These are phyloP conservation scores for Flabesymbios commensalis DNA, from an alignment of 2,888 invertebrate species.

Conservation along the genomic window DNA sequence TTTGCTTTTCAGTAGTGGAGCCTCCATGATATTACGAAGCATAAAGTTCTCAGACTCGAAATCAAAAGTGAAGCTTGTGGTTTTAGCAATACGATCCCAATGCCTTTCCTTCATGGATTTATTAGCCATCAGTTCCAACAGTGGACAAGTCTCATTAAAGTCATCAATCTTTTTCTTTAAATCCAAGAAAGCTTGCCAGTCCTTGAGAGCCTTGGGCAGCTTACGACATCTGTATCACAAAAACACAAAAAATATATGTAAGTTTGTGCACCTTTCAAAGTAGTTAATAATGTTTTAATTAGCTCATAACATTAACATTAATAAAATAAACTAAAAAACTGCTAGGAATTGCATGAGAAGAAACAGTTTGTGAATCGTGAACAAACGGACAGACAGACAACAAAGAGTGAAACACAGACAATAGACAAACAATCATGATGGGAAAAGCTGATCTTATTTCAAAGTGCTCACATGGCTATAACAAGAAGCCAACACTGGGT, in stretches of 20 bases:
- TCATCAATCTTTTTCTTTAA: conserved; percentile 87
- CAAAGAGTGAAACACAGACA: too few species aligned
- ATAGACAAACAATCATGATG: too few species aligned
- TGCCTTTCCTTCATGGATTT: conserved; percentile 83
- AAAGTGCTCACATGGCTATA: too few species aligned
- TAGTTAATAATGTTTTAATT: background rate
- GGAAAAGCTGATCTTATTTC: too few species aligned
- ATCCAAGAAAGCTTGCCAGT: conserved; percentile 85
- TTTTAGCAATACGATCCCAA: conserved; percentile 71
- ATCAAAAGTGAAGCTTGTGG: conserved; percentile 73
- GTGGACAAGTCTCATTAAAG: conserved; percentile 84
- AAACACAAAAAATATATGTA: background rate
- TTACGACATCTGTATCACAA: conserved; percentile 65
- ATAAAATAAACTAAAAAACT: too few species aligned
- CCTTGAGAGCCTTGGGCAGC: conserved; percentile 81
- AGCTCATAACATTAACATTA: background rate
- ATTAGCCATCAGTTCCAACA: conserved; percentile 85
- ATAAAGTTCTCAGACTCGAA: conserved; percentile 80
- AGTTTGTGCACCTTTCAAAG: background rate
- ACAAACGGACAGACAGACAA: too few species aligned
- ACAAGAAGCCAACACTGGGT: too few species aligned
- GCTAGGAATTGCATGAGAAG: too few species aligned
- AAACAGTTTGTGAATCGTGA: too few species aligned
- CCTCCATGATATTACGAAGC: conserved; percentile 80
- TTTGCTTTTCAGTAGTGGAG: conserved; percentile 78